These are phyloP conservation scores for Diadema setosum DNA, from an alignment of 35 echinoderm and acorn worm species.

Conservation along the genomic window DNA sequence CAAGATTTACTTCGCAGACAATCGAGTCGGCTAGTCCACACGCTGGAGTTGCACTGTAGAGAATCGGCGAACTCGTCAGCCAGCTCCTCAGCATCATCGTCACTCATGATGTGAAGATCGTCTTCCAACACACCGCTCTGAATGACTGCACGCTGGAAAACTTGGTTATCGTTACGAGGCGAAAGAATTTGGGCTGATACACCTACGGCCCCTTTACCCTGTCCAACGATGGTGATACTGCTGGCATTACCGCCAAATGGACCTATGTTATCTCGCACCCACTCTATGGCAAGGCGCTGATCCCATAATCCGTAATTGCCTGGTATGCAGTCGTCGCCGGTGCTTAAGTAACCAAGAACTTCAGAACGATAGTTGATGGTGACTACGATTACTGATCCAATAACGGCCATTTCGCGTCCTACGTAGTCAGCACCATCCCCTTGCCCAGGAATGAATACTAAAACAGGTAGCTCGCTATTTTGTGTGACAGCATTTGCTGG, in stretches of 20 bases:
- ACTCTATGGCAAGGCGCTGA: slow-evolving; percentile 60
- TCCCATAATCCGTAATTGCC: slow-evolving; percentile 84
- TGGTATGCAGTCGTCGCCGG: slow-evolving; percentile 51
- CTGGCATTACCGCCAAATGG: background rate
- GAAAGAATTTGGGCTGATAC: slow-evolving; percentile 12
- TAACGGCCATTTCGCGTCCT: background rate
- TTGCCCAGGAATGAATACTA: slow-evolving; percentile 20
- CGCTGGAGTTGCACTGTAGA: background rate
- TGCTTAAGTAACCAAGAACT: slow-evolving; percentile 55
- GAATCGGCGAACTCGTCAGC: background rate
- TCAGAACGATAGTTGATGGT: slow-evolving; percentile 56
- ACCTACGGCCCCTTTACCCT: background rate
- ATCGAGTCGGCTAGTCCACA: background rate
- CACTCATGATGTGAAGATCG: background rate
- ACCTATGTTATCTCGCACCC: slow-evolving; percentile 72
- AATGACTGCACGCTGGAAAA: slow-evolving; percentile 7
- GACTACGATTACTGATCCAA: slow-evolving; percentile 44
- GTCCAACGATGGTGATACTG: slow-evolving; percentile 14
- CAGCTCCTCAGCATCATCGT: background rate
- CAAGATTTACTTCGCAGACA: background rate
- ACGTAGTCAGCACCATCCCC: background rate
- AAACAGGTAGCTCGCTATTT: background rate
- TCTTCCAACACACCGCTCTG: background rate
- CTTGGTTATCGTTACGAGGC: background rate
- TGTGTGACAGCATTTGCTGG: background rate